phyloP scores from a whole-genome alignment of 2,113 vertebrate genomes.

The Noturus placidus region DNA sequence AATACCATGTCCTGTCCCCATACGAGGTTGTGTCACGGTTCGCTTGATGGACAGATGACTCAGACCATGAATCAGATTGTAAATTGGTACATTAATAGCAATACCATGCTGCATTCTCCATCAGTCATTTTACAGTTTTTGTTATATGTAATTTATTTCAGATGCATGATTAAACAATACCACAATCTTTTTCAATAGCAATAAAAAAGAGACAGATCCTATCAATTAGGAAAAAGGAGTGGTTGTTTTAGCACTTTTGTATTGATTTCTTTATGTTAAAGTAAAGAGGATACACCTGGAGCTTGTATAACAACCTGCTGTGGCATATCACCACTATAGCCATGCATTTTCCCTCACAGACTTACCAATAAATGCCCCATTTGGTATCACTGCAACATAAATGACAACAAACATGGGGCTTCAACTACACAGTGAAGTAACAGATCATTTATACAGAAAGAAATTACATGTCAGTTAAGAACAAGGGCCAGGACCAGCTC shows the following conservation, averaged over 20 bases:
- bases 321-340: not conserved
- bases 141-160: not conserved
- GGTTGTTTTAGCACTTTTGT: not conserved
- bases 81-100: not conserved
- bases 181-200: not conserved
- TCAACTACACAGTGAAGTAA: not conserved
- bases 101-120: not conserved
- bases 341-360: not conserved
- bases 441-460: conserved; percentile 13
- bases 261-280: conserved; percentile 7
- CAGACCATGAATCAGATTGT: too few relatives aligned
- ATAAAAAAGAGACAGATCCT: not conserved
- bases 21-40: conserved; percentile 78
- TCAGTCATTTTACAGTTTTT: not conserved
- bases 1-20: conserved; percentile 81
- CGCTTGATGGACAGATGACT: conserved; percentile 49
- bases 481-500: not conserved
- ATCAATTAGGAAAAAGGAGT: not conserved
- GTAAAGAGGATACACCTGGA: not conserved
- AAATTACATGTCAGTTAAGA: not conserved
- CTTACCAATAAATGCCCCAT: not conserved
- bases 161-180: not conserved
- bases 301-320: not conserved
- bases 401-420: not conserved
- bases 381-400: not conserved